Conservation (phyloP, 2,888 invertebrate species). For the Trachelus tabidus region DNA sequence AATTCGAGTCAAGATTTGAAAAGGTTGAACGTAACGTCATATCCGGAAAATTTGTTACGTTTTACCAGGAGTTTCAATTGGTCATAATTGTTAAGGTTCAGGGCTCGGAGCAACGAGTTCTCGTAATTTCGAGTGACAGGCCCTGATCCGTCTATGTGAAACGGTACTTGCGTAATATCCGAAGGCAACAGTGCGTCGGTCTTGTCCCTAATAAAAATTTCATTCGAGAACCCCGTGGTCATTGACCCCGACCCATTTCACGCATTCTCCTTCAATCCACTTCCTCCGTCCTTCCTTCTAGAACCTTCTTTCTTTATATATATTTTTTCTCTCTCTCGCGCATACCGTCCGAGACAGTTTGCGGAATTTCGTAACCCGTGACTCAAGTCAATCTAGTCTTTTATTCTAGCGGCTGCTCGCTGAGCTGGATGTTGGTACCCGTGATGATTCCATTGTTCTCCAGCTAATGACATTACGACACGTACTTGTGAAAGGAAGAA, state of each 20-base stretch:
- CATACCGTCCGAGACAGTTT: background rate
- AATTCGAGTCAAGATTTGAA: background rate
- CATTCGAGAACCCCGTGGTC: conserved; percentile 44
- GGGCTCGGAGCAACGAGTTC: background rate
- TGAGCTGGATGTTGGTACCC: background rate
- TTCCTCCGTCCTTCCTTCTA: conserved; percentile 16
- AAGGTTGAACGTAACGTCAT: background rate
- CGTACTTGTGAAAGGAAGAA: background rate
- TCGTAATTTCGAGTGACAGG: conserved; percentile 4
- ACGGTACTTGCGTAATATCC: conserved; percentile 36
- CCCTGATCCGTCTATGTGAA: conserved; percentile 23
- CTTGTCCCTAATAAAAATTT: conserved; percentile 52
- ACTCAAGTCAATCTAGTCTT: background rate
- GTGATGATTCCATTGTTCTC: background rate
- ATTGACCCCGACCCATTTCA: conserved; percentile 48
- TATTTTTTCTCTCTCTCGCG: conserved; percentile 9
- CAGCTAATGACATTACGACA: conserved; percentile 26
- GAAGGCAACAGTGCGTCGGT: conserved; percentile 14
- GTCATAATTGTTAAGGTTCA: background rate
- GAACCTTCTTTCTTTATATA: background rate
- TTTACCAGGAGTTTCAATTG: background rate
- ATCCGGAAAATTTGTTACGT: background rate
- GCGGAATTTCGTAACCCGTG: background rate
- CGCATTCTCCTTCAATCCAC: conserved; percentile 21
- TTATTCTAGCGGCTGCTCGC: background rate